A percentile compares a stretch with the other conserved stretches of the same genome.
Conservation (phyloP, 1,140 invertebrate species). For the Euschistus heros region DNA sequence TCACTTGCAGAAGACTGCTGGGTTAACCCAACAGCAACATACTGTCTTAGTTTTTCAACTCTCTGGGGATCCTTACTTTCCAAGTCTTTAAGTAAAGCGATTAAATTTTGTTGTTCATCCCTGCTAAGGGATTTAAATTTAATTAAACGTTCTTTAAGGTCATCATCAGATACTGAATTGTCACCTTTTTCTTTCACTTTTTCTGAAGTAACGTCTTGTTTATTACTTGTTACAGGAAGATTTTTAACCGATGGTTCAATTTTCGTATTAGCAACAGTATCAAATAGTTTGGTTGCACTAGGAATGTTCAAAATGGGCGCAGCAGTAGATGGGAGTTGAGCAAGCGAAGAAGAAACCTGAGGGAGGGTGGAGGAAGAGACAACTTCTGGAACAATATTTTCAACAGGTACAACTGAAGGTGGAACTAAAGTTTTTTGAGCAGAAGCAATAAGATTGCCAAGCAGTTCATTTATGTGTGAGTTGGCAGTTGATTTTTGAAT, state of each 20-base stretch:
- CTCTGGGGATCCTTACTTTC: conserved; percentile 56
- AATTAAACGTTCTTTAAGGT: conserved; percentile 60
- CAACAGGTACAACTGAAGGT: conserved; percentile 14
- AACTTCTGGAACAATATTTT: background rate
- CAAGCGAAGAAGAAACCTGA: background rate
- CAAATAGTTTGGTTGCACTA: background rate
- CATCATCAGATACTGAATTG: conserved; percentile 56
- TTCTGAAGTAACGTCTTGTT: background rate
- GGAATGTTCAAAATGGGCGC: background rate
- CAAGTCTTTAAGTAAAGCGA: conserved; percentile 63
- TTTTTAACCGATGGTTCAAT: background rate
- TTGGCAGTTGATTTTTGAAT: conserved; percentile 24
- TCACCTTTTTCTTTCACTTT: background rate
- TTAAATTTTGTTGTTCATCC: conserved; percentile 66
- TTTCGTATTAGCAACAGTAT: background rate
- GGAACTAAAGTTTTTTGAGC: conserved; percentile 19
- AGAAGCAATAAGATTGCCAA: conserved; percentile 20
- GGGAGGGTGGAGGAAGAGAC: background rate
- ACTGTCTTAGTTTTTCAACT: conserved; percentile 56
- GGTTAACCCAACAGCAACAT: conserved; percentile 43
- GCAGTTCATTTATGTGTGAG: conserved; percentile 22
- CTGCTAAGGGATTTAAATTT: conserved; percentile 65
- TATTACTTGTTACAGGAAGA: background rate
- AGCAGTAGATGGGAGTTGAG: background rate
- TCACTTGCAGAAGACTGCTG: conserved; percentile 14